phyloP scores from a whole-genome alignment of 2,113 vertebrate genomes.

The Cathartes aura region DNA sequence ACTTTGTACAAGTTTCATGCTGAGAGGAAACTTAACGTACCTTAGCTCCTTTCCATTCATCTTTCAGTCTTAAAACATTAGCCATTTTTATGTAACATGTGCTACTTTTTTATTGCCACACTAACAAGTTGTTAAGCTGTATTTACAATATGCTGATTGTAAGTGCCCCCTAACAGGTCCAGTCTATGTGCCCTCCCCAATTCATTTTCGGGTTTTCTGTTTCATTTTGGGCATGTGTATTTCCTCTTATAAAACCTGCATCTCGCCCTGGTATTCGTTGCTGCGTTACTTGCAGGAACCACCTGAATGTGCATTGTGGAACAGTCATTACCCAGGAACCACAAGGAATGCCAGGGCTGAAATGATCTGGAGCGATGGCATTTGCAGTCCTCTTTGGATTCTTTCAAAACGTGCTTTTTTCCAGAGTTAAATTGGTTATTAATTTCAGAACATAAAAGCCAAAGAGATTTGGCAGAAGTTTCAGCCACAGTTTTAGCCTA shows the following conservation, averaged over 20 bases:
- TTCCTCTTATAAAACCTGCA: constrained; percentile 14
- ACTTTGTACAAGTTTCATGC: not conserved
- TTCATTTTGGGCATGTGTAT: not conserved
- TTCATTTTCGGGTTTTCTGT: not conserved
- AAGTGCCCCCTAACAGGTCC: not conserved
- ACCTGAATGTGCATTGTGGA: not conserved
- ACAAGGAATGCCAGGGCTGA: not conserved
- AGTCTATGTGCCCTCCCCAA: not conserved
- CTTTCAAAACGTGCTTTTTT: not conserved
- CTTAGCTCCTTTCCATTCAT: not conserved
- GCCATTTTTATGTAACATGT: constrained; percentile 21
- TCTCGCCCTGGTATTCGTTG: not conserved
- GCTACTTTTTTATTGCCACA: constrained; percentile 15
- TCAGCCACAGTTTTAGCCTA: not conserved
- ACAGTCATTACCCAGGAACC: not conserved
- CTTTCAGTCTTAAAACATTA: not conserved
- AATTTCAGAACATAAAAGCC: not conserved
- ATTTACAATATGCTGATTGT: constrained; percentile 25
- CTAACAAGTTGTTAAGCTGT: not conserved
- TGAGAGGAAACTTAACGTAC: not conserved
- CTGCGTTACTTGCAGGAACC: not conserved
- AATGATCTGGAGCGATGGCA: not conserved
- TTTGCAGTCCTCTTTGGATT: not conserved
- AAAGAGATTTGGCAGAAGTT: not conserved
- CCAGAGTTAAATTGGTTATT: not conserved